Percentiles rank a stretch among this genome's conserved stretches.
Evolutionary conservation across 2,888 invertebrate species (phyloP).

Genomic region (Lepidocyrtoides sp.): DNA sequence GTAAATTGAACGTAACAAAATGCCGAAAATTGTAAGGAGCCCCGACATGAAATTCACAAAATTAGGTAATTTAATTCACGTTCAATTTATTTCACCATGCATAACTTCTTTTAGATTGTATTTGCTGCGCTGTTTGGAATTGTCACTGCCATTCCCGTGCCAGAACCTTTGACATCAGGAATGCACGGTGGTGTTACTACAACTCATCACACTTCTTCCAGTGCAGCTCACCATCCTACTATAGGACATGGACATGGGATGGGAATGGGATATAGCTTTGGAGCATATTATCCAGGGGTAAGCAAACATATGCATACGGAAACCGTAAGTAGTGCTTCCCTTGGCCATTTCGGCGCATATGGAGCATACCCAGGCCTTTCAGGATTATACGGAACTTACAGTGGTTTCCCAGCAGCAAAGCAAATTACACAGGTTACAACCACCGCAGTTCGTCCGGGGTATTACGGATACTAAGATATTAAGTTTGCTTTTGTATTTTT

Average conservation of each 20-base stretch:
- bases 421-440: constrained; percentile 42
- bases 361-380: constrained; percentile 55
- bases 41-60: neutral
- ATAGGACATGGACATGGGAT: constrained; percentile 35
- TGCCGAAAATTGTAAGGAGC: constrained; percentile 79
- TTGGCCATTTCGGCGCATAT: constrained; percentile 27
- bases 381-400: constrained; percentile 35
- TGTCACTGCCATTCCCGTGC: constrained; percentile 34
- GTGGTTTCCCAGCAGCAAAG: constrained; percentile 27
- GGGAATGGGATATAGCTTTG: neutral
- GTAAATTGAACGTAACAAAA: constrained; percentile 30
- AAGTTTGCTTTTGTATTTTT: constrained; percentile 20
- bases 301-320: constrained; percentile 71
- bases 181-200: constrained; percentile 45
- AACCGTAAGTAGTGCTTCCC: constrained; percentile 47
- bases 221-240: constrained; percentile 11
- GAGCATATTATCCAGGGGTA: constrained; percentile 42
- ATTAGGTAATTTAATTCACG: neutral
- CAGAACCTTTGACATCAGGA: constrained; percentile 1
- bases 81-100: neutral
- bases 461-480: constrained; percentile 43
- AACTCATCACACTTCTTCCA: constrained; percentile 20
- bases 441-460: constrained; percentile 16
- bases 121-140: constrained; percentile 69
- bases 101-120: constrained; percentile 66